Percentiles rank a stretch among this genome's conserved stretches.
phyloP scores from a whole-genome alignment of 2,113 vertebrate genomes.

The Entomyzon cyanotis region DNA sequence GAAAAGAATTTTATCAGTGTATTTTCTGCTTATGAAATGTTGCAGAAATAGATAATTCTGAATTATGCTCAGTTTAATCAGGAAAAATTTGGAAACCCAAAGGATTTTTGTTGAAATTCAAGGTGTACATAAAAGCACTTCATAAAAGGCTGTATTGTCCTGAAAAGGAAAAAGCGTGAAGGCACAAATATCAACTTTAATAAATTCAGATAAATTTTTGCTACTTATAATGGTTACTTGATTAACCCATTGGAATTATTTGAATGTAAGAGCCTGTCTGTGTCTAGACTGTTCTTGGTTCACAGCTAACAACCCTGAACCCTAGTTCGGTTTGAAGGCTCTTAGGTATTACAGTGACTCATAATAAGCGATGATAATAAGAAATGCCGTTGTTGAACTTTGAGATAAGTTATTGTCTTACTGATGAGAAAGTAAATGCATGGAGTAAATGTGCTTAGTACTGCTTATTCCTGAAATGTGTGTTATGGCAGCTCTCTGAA shows the following conservation, averaged over 20 bases:
- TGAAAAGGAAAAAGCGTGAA: not conserved
- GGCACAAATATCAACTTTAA: not conserved
- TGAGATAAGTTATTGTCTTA: not conserved
- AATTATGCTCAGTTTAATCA: not conserved
- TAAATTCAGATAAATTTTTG: not conserved
- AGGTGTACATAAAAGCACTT: rapidly evolving
- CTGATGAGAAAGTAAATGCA: not conserved
- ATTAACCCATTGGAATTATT: not conserved
- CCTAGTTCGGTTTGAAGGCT: not conserved
- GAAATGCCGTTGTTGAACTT: not conserved
- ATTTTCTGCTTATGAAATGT: not conserved
- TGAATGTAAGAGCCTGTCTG: not conserved
- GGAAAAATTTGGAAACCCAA: not conserved
- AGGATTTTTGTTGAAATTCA: not conserved
- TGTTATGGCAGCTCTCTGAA: not conserved
- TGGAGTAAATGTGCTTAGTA: not conserved
- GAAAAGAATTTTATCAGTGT: not conserved
- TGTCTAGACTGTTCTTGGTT: not conserved
- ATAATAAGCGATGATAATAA: not conserved
- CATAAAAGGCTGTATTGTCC: not conserved
- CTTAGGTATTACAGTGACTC: not conserved
- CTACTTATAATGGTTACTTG: not conserved
- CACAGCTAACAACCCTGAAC: not conserved
- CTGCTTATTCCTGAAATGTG: not conserved
- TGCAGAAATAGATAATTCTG: not conserved